These are phyloP conservation scores for Smithornis capensis DNA, from an alignment of 2,113 vertebrate species.

Conservation along the genomic window DNA sequence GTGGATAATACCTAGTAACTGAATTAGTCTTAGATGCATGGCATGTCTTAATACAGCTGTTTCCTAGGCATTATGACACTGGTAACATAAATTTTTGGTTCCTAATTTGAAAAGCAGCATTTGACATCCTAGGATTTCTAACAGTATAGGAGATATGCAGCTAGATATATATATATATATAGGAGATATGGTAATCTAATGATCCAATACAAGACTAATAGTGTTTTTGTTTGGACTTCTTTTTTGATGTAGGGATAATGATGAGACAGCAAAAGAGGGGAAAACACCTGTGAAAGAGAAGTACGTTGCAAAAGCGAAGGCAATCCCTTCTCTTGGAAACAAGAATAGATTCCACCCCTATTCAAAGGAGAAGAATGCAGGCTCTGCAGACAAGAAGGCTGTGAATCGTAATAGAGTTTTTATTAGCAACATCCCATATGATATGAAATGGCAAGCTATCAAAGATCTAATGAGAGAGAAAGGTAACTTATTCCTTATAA, in stretches of 20 bases:
- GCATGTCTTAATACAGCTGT: not conserved
- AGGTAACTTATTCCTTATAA: slow-evolving; percentile 83
- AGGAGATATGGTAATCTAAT: not conserved
- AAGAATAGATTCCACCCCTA: slow-evolving; percentile 93
- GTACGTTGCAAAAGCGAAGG: slow-evolving; percentile 44
- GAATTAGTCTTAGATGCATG: not conserved
- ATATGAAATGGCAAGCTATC: slow-evolving; percentile 99
- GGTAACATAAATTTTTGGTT: not conserved
- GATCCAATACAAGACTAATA: slow-evolving; percentile 1
- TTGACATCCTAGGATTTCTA: not conserved
- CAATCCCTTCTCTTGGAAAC: slow-evolving; percentile 76
- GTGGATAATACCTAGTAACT: not conserved
- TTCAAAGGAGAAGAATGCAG: slow-evolving; percentile 87
- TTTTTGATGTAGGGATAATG: slow-evolving; percentile 78
- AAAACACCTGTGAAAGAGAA: slow-evolving; percentile 88
- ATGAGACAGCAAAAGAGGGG: slow-evolving; percentile 85
- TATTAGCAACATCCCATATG: slow-evolving; percentile 99
- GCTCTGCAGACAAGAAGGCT: slow-evolving; percentile 86
- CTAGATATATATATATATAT: not conserved
- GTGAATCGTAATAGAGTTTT: slow-evolving; percentile 91
- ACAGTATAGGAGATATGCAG: not conserved
- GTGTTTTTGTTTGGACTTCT: not conserved
- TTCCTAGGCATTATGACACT: not conserved
- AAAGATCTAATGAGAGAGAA: slow-evolving; percentile 99
- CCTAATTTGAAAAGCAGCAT: not conserved